Base-by-base conservation (phyloP, 2,888 invertebrate genomes). In the Gymnocheta viridis region DNA sequence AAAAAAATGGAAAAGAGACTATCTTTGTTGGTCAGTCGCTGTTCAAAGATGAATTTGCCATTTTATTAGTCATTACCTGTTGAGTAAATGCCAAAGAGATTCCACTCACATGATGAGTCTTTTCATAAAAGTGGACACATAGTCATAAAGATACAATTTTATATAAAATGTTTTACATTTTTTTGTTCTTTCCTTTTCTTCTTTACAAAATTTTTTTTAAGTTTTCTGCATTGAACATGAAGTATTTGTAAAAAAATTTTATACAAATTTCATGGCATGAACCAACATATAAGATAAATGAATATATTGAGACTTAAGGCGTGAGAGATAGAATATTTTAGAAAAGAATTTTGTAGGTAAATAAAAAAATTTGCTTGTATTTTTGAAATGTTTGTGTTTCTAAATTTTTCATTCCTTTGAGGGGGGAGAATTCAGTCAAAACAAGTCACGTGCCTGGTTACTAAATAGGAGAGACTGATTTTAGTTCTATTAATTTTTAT, bases 31-130 rank as follows among this genome's bases (percentile, higher is more conserved):
- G 32, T 64, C 60, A 60, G 51, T 60, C 60, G 74, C 56, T 14
- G 41, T 62, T 70, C 12, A 47, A 24, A 70, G 41, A 58, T 60
- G 58, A 47, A 70, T 76, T 66, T 51, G 54, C 66, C 76, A 60
- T 22, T n/a, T 62, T 69, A 29, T 82, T 82, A 82, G 62, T 83
- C 82, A 73, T 80, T 80, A 83, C 80, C 80, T 83, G 76, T 83
- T 80, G 83, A 80, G 38, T 32, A 29, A 72, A 72, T 67, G 66
- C 80, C 70, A 67, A 82, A 29, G 41, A 70, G 12, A 58, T 64
- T 58, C 35, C 17, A 47, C 32, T 67, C 35, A n/a, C 38, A 41
- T 47, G 62, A 49, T 35, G 51, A 35, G 44, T 54, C 32, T 64
- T 9, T 47, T 41, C 29, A 27, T 29, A 24, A 41, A 29, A 38